These are phyloP conservation scores for Phoronis australis DNA, from an alignment of 2,888 invertebrate species.

Conservation along the genomic window DNA sequence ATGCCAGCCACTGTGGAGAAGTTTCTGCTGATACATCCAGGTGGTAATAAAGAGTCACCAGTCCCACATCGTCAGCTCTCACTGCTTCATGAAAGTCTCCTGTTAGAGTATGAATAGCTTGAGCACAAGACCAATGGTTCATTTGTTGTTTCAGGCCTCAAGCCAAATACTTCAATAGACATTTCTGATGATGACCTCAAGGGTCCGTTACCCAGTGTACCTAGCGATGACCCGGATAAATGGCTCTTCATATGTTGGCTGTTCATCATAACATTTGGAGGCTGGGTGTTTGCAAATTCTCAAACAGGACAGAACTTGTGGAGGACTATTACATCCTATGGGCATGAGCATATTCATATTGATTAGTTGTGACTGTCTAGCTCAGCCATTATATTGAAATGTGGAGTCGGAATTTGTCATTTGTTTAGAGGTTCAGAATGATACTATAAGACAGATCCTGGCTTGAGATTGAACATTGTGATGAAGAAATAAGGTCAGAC, in stretches of 20 bases:
- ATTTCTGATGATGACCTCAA: slow-evolving; percentile 32
- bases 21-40: not conserved
- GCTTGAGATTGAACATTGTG: too few relatives aligned
- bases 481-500: too few relatives aligned
- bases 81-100: not conserved
- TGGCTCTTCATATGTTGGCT: slow-evolving; percentile 78
- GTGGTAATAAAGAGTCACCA: not conserved
- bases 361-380: too few relatives aligned
- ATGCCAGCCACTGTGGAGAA: not conserved
- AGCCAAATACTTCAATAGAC: slow-evolving; percentile 11
- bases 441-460: too few relatives aligned
- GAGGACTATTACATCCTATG: slow-evolving; percentile 27
- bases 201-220: slow-evolving; percentile 75
- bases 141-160: not conserved
- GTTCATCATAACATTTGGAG: slow-evolving; percentile 62
- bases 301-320: slow-evolving; percentile 34
- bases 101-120: too few relatives aligned
- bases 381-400: too few relatives aligned
- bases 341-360: slow-evolving; percentile 45
- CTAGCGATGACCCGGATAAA: slow-evolving; percentile 73
- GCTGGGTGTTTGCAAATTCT: slow-evolving; percentile 32
- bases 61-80: too few relatives aligned
- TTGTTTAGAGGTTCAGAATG: too few relatives aligned
- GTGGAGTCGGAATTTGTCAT: too few relatives aligned
- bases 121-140: too few relatives aligned